Evolutionary conservation across 2,797 vertebrate genomes (phyloP).

Genomic region (Eremophila alpestris): DNA sequence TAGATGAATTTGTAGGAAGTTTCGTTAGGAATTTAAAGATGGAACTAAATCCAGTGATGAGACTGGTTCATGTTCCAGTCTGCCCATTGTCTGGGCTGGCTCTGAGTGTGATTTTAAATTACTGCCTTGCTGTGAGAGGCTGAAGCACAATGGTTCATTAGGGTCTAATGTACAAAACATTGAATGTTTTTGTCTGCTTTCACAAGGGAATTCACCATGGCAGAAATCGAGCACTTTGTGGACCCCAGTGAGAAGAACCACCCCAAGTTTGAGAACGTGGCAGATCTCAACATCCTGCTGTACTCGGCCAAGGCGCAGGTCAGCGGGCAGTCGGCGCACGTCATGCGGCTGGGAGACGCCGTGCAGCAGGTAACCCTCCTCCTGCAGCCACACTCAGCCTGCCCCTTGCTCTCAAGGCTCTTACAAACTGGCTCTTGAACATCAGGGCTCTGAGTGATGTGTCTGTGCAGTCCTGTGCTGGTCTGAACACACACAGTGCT

Average conservation of each 20-base stretch:
- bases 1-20: not conserved
- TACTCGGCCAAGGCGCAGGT: slow-evolving; percentile 97
- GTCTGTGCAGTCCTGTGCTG: rapidly evolving
- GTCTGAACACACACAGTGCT: rapidly evolving
- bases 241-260: slow-evolving; percentile 94
- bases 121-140: not conserved
- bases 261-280: slow-evolving; percentile 90
- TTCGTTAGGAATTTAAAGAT: not conserved
- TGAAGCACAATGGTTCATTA: not conserved
- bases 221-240: slow-evolving; percentile 99
- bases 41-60: not conserved
- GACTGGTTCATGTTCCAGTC: not conserved
- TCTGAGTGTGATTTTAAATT: not conserved
- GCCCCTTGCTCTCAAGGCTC: not conserved
- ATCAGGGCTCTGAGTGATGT: not conserved
- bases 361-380: slow-evolving; percentile 88
- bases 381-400: not conserved
- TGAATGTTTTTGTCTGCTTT: not conserved
- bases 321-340: slow-evolving; percentile 91
- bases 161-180: not conserved
- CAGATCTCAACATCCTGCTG: slow-evolving; percentile 86
- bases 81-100: not conserved
- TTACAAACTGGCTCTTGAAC: not conserved
- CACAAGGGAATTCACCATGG: slow-evolving; percentile 97
- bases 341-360: slow-evolving; percentile 92